phyloP scores from a whole-genome alignment of 2,113 vertebrate genomes.

The Ammospiza nelsoni region DNA sequence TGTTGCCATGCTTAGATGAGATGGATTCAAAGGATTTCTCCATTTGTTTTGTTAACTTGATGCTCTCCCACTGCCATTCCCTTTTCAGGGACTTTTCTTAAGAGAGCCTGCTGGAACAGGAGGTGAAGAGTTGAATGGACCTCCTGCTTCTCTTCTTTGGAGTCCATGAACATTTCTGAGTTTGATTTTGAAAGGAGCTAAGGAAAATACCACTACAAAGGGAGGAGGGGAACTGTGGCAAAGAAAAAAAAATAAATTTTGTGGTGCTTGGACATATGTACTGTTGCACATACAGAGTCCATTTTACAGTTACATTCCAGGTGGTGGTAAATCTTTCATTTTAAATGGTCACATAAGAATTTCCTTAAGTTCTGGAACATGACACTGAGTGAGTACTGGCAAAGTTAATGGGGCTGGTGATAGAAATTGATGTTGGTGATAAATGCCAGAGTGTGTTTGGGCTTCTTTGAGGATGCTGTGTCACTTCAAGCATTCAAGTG shows the following conservation, averaged over 20 bases:
- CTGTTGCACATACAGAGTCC: background rate
- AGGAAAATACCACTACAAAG: constrained; percentile 23
- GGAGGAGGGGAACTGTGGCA: background rate
- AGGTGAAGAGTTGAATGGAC: constrained; percentile 35
- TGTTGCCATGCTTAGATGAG: background rate
- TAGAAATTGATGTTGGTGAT: background rate
- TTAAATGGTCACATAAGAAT: background rate
- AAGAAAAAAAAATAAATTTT: background rate
- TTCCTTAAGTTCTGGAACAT: background rate
- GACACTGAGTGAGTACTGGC: background rate
- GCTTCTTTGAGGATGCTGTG: background rate
- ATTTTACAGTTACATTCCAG: background rate
- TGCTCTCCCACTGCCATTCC: constrained; percentile 35
- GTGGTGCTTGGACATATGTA: background rate
- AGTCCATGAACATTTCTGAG: constrained; percentile 49
- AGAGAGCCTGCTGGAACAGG: constrained; percentile 22
- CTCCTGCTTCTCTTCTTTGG: constrained; percentile 48
- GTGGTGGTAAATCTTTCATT: background rate
- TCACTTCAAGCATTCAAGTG: background rate
- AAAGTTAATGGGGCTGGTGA: background rate
- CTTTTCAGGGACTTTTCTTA: constrained; percentile 44
- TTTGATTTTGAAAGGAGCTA: constrained; percentile 36
- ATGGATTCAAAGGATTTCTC: constrained; percentile 18
- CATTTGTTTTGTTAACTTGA: constrained; percentile 29
- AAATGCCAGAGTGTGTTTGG: background rate